Evolutionary conservation across 2,888 invertebrate species (phyloP).

Genomic region (Rambutsinella grinnellia): DNA sequence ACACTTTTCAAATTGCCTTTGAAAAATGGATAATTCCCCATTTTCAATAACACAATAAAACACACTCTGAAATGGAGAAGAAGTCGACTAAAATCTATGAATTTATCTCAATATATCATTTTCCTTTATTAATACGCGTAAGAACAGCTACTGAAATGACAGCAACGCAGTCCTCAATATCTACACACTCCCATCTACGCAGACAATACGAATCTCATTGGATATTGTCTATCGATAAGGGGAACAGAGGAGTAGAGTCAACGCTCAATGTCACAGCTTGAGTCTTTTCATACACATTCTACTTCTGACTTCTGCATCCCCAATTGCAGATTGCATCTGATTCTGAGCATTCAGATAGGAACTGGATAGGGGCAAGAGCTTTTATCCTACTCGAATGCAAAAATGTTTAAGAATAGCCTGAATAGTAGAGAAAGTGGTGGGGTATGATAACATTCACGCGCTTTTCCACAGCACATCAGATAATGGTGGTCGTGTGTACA

Average conservation of each 20-base stretch:
- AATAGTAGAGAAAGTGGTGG: too few species aligned
- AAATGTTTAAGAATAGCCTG: too few species aligned
- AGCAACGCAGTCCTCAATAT: too few species aligned
- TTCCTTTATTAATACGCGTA: not conserved
- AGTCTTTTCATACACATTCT: slow-evolving; percentile 36
- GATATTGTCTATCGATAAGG: not conserved
- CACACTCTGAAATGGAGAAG: slow-evolving; percentile 28
- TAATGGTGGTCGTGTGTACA: slow-evolving; percentile 56
- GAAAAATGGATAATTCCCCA: slow-evolving; percentile 32
- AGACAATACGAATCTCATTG: not conserved
- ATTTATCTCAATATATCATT: not conserved
- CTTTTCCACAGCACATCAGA: slow-evolving; percentile 10
- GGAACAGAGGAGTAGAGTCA: slow-evolving; percentile 25
- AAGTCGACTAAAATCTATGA: slow-evolving; percentile 8
- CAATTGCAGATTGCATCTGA: slow-evolving; percentile 26
- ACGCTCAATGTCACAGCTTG: slow-evolving; percentile 50
- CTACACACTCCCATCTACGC: slow-evolving; percentile 3
- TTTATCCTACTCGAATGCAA: too few species aligned
- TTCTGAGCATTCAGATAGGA: not conserved
- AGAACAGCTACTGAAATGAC: not conserved
- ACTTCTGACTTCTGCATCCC: slow-evolving; percentile 1
- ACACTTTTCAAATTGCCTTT: not conserved
- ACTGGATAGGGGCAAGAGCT: not conserved
- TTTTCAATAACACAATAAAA: slow-evolving; percentile 29
- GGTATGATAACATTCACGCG: not conserved